A percentile compares a stretch with the other conserved stretches of the same genome.
These are phyloP conservation scores for Drosophila paracracens DNA, from an alignment of 2,888 invertebrate species.

Conservation along the genomic window DNA sequence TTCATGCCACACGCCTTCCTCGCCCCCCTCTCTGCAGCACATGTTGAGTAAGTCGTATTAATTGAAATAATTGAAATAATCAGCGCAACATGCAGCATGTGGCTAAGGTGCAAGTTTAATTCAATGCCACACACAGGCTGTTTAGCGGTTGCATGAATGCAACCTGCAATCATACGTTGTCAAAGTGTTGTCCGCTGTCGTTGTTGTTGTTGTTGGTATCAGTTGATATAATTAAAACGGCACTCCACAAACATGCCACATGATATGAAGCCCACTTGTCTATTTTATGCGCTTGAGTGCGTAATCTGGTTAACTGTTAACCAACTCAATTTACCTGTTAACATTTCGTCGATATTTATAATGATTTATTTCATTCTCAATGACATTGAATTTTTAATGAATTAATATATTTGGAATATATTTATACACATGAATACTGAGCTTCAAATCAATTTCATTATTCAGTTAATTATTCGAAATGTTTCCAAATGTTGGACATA, in stretches of 20 bases:
- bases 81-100: slow-evolving; percentile 19
- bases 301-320: slow-evolving; percentile 23
- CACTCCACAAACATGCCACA: background rate
- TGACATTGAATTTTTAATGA: background rate
- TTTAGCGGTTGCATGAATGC: slow-evolving; percentile 5
- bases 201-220: background rate
- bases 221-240: slow-evolving; percentile 11
- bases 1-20: background rate
- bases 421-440: background rate
- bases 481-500: background rate
- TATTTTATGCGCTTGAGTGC: slow-evolving; percentile 24
- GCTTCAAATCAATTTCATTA: background rate
- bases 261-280: slow-evolving; percentile 1
- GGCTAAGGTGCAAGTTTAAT: slow-evolving; percentile 13
- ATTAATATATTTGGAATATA: background rate
- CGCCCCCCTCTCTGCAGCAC: background rate
- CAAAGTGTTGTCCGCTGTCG: background rate
- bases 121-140: slow-evolving; percentile 4
- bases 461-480: background rate
- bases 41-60: slow-evolving; percentile 35
- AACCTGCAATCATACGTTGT: background rate
- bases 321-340: background rate
- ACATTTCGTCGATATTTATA: background rate
- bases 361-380: background rate
- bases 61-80: slow-evolving; percentile 66